phyloP scores from a whole-genome alignment of 2,888 invertebrate species.

The Heliconius charithonia region DNA sequence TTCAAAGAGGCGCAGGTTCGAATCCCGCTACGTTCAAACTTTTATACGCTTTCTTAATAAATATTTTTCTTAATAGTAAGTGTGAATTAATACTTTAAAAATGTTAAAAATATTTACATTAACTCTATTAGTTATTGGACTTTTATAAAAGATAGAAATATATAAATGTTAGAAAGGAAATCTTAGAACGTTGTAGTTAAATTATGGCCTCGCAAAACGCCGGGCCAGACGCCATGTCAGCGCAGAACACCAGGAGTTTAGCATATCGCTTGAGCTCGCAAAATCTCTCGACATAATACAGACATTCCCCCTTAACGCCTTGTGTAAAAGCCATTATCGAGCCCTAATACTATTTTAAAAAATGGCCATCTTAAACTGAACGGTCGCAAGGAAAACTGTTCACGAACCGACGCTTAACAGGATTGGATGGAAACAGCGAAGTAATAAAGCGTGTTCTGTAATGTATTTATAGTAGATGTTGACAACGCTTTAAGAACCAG shows the following conservation, averaged over 20 bases:
- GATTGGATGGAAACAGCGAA: conserved; percentile 81
- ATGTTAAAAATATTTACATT: no score
- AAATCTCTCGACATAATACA: conserved; percentile 70
- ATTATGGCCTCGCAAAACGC: conserved; percentile 71
- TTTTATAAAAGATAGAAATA: conserved; percentile 61
- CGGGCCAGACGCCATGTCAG: conserved; percentile 75
- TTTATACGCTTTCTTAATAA: no score
- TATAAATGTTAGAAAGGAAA: conserved; percentile 67
- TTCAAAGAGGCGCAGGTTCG: no score
- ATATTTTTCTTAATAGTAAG: no score
- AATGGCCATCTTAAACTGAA: conserved; percentile 77
- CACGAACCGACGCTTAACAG: conserved; percentile 78
- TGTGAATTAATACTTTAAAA: no score
- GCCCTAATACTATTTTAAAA: conserved; percentile 78
- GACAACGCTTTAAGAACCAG: conserved; percentile 58
- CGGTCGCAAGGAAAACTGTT: conserved; percentile 67
- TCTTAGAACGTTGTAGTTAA: conserved; percentile 71
- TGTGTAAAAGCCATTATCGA: conserved; percentile 77
- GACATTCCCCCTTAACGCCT: conserved; percentile 64
- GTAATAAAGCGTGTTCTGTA: conserved; percentile 82
- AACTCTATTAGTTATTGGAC: no score
- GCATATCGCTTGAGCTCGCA: conserved; percentile 74
- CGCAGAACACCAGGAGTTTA: conserved; percentile 65
- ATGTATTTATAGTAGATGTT: conserved; percentile 79
- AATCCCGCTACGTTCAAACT: no score